These are phyloP conservation scores for Sphaerophoria taeniata DNA, from an alignment of 2,888 invertebrate genomes.

Conservation along the genomic window DNA sequence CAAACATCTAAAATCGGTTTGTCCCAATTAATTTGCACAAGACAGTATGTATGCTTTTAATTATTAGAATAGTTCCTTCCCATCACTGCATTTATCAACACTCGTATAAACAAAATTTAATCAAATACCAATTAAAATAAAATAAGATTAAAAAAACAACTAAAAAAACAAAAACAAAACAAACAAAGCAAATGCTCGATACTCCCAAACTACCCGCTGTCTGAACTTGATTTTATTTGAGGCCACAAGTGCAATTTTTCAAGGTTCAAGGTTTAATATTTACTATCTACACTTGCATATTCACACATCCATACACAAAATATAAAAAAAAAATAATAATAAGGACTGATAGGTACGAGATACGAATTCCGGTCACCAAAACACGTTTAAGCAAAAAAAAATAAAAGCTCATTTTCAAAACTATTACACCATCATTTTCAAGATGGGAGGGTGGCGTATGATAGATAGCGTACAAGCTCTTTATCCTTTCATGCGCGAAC, in stretches of 20 bases:
- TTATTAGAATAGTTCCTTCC: no score
- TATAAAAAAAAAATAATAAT: slow-evolving; percentile 1
- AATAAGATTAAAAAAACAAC: no score
- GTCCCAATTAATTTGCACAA: no score
- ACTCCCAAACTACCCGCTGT: slow-evolving; percentile 33
- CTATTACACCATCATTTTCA: neutral
- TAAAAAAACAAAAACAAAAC: neutral
- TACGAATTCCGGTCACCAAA: slow-evolving; percentile 47
- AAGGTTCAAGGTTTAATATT: slow-evolving; percentile 53
- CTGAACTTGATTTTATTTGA: slow-evolving; percentile 54
- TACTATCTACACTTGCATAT: slow-evolving; percentile 16
- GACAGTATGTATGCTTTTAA: no score
- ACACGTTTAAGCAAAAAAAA: slow-evolving; percentile 43
- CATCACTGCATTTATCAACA: no score
- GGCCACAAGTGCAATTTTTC: slow-evolving; percentile 65
- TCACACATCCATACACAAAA: slow-evolving; percentile 52
- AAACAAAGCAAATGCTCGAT: slow-evolving; percentile 2
- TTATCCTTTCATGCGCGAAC: slow-evolving; percentile 5
- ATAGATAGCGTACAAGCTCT: slow-evolving; percentile 58
- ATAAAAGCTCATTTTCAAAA: slow-evolving; percentile 43
- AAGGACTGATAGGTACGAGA: slow-evolving; percentile 1
- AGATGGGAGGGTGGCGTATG: neutral
- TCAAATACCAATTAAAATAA: no score
- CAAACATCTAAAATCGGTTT: no score
- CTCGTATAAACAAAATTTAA: no score